Conservation (phyloP, 2,888 invertebrate species). For the Therioaphis trifolii region DNA sequence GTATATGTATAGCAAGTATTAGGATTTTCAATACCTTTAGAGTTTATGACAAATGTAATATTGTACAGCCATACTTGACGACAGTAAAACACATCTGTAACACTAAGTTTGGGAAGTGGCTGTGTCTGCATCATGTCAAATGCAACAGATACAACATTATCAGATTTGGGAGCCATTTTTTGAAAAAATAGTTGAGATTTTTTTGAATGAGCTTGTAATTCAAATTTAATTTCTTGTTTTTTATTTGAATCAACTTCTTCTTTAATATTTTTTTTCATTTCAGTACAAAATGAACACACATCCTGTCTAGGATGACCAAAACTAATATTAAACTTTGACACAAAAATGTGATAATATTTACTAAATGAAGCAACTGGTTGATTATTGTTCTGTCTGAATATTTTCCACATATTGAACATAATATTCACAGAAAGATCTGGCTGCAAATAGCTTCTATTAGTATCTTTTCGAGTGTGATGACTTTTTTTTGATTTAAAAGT, state of each 20-base stretch:
- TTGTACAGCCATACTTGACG: slow-evolving; percentile 64
- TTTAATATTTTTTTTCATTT: too few species aligned
- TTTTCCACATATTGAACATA: background rate
- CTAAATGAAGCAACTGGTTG: slow-evolving; percentile 7
- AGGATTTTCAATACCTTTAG: slow-evolving; percentile 3
- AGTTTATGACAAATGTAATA: slow-evolving; percentile 61
- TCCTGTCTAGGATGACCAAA: background rate
- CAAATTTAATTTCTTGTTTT: too few species aligned
- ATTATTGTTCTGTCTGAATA: background rate
- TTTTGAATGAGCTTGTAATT: background rate
- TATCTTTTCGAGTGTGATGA: background rate
- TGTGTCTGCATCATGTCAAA: slow-evolving; percentile 57
- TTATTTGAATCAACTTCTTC: too few species aligned
- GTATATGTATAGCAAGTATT: background rate
- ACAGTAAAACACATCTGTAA: slow-evolving; percentile 64
- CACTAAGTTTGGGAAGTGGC: slow-evolving; percentile 64
- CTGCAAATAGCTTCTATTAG: background rate
- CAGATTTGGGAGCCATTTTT: background rate
- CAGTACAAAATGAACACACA: background rate
- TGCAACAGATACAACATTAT: background rate
- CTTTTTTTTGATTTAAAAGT: background rate
- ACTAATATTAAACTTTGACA: background rate
- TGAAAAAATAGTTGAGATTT: background rate
- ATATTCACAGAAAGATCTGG: background rate
- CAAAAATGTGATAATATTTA: slow-evolving; percentile 18